Evolutionary conservation across 2,888 invertebrate species (phyloP).

Genomic region (Napeogenes inachia): DNA sequence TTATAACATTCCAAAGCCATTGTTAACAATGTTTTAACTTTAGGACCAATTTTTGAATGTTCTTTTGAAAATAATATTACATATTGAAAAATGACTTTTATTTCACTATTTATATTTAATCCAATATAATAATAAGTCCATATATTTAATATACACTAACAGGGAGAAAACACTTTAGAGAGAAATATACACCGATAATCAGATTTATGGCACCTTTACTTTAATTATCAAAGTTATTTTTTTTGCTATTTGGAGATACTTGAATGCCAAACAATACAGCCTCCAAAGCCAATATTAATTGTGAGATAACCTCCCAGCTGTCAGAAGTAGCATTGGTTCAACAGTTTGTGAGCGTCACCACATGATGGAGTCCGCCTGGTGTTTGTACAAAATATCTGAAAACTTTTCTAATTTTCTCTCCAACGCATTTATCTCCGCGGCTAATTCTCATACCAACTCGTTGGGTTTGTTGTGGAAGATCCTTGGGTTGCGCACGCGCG

Average conservation of each 20-base stretch:
- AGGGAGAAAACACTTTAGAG: constrained; percentile 9
- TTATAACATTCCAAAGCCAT: constrained; percentile 76
- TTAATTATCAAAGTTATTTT: no score
- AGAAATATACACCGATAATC: constrained; percentile 8
- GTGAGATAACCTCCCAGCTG: no score
- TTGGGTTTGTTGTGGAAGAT: constrained; percentile 69
- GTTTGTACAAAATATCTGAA: constrained; percentile 71
- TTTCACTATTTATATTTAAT: constrained; percentile 13
- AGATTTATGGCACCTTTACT: constrained; percentile 39
- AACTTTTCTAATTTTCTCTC: constrained; percentile 71
- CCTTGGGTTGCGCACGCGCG: constrained; percentile 65
- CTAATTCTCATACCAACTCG: constrained; percentile 76
- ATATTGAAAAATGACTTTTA: constrained; percentile 61
- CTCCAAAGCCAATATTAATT: no score
- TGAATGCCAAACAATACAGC: no score
- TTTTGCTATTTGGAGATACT: no score
- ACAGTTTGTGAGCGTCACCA: constrained; percentile 56
- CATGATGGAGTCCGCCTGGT: constrained; percentile 79
- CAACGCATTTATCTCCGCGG: constrained; percentile 75
- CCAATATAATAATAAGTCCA: no score
- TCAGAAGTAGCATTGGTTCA: background rate
- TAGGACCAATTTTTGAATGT: constrained; percentile 78
- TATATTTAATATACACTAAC: background rate
- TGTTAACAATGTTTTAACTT: constrained; percentile 77
- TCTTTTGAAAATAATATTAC: constrained; percentile 78